phyloP scores from a whole-genome alignment of 1,140 invertebrate genomes.

The Habropoda laboriosa region DNA sequence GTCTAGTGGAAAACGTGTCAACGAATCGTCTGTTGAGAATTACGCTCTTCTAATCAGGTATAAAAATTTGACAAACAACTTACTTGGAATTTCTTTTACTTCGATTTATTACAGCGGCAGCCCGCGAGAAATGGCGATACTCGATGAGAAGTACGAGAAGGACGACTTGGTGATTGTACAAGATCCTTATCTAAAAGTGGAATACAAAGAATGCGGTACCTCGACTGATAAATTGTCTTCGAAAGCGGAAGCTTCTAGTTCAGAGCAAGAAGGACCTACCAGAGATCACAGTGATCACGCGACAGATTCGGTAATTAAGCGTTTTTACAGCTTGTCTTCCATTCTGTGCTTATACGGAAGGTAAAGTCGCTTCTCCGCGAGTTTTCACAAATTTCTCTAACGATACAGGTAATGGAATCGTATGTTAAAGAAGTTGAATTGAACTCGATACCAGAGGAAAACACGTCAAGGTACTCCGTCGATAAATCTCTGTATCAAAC shows the following conservation, averaged over 20 bases:
- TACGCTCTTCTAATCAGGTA: slow-evolving; percentile 37
- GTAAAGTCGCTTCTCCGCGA: no score
- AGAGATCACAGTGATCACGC: slow-evolving; percentile 2
- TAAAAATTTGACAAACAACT: no score
- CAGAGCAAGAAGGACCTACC: neutral
- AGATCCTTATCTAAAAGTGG: slow-evolving; percentile 5
- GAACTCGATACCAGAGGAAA: neutral
- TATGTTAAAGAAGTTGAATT: slow-evolving; percentile 20
- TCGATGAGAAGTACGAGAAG: slow-evolving; percentile 31
- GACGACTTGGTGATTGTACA: slow-evolving; percentile 23
- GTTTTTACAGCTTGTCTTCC: neutral
- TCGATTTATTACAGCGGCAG: slow-evolving; percentile 9
- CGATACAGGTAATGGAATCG: neutral
- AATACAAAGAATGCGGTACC: neutral
- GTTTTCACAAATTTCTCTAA: no score
- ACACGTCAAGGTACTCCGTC: neutral
- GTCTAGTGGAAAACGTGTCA: neutral
- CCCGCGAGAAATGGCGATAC: slow-evolving; percentile 5
- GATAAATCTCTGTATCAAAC: neutral
- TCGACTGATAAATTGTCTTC: slow-evolving; percentile 6
- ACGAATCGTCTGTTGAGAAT: neutral
- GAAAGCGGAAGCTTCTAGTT: slow-evolving; percentile 2
- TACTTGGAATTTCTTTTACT: neutral
- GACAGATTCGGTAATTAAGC: neutral
- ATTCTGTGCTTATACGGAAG: no score